Evolutionary conservation across 2,888 invertebrate genomes (phyloP), one percentile per base, ranked within the genome.

Genomic region (Coecobrya sp.): DNA sequence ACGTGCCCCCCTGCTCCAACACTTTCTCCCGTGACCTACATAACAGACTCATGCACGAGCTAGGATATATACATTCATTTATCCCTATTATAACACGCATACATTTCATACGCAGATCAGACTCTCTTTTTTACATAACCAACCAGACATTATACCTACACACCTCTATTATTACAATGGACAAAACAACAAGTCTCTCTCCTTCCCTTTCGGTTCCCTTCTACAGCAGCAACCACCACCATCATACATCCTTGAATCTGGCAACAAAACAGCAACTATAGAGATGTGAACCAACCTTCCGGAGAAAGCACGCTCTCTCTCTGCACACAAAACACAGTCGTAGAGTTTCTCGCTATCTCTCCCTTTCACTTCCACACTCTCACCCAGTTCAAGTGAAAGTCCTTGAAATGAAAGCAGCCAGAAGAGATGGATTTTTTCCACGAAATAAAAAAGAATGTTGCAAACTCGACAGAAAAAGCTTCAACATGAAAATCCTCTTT

Each of bases 1-100:
- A 91, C 91, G 91, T 91, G 91, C 68, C 73, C 68, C 45, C 55
- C 36, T 45, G 27, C 27, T 81, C 91, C 86, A 79, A 59, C 73
- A 85, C 76, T 70, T 81, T 82, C 68, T 91, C 73, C 73, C 82
- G 85, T 91, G 91, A 91, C 91, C 91, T 91, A 91, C 82, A 91
- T 91, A 91, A 30, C n/a, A 16, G 5, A 25, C 49, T 85, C 68
- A 49, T 65, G 68, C 68, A 85, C 79, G 79, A 79, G 79, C 79
- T 42, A 0, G 45, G 16, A 42, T 62, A 85, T 49, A 27, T 68
- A 30, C 45, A 45, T 65, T 68, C 22, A 85, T 13, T n/a, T 27
- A n/a, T n/a, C n/a, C n/a, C n/a, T n/a, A n/a, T n/a, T n/a, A n/a
- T n/a, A n/a, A n/a, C 45, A 27, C 49, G 62, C 45, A 45, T 65